Evolutionary conservation across 2,113 vertebrate genomes (phyloP), one percentile per base, ranked within the genome.

Genomic region (Daubentonia madagascariensis): DNA sequence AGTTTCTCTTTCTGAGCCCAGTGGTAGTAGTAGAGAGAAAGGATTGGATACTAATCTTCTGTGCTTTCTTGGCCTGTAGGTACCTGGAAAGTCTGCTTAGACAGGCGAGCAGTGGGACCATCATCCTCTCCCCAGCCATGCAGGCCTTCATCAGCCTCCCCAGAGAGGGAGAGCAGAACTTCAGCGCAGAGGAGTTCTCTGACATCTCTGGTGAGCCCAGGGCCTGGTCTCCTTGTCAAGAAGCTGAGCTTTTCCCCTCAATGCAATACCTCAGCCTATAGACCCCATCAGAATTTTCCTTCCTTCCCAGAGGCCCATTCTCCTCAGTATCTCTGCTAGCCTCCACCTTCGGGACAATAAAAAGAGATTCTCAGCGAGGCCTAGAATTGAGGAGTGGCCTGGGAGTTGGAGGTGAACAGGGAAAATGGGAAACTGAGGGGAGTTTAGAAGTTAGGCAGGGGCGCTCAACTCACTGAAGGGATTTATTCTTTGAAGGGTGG

Each of bases 11-110:
- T 43, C 61, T 25, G 65, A 45, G 59, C 80, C 57, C 85, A 67
- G 37, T 40, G 73, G 20, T 57, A 9, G 40, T 94, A 57, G 52
- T 12, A 80, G 70, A 72, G 43, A 43, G 59, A 80, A 65, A 14
- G 28, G 18, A 83, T 16, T 75, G 48, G 57, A 89, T 9, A 17
- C 70, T 95, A 40, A 97, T 63, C 65, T 48, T 63, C 30, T 54
- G 16, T 83, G 67, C 61, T 96, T 89, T 91, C 61, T 88, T 94
- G 72, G 13, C 10, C 70, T 52, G 18, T 92, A 99, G 99, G 99
- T 99, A 99, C 98, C 98, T 99, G 79, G 99, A 99, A 98, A 98
- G 99, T 18, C 99, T 99, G 57, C 98, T 99, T 52, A 99, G 99
- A 30, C 99, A 99, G 97, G 99, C 99, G 1, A 99, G 99, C 98